These are phyloP conservation scores for Pomacea canaliculata DNA, from an alignment of 2,888 invertebrate genomes.

Conservation along the genomic window DNA sequence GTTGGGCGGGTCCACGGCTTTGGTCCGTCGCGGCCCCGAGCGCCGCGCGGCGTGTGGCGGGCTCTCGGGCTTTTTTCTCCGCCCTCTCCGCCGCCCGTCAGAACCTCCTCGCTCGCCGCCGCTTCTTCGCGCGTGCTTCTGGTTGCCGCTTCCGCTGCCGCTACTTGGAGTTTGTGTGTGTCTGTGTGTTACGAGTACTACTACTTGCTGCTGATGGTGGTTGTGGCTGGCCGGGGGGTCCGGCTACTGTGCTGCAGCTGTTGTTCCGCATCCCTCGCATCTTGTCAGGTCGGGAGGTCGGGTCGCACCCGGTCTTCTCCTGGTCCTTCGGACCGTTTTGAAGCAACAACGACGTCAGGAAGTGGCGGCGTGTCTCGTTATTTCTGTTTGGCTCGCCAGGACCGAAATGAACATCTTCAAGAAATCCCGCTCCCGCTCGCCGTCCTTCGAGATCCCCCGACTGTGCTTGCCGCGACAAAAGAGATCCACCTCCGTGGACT, in stretches of 20 bases:
- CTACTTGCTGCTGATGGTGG: too few relatives aligned
- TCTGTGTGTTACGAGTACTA: too few relatives aligned
- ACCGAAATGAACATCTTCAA: constrained; percentile 52
- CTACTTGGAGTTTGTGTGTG: neutral
- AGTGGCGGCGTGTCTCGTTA: too few relatives aligned
- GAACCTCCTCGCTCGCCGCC: neutral
- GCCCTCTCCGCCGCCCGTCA: neutral
- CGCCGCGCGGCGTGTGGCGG: neutral
- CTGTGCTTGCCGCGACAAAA: constrained; percentile 56
- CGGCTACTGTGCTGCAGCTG: too few relatives aligned
- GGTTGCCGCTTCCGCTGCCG: neutral
- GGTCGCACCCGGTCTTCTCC: too few relatives aligned
- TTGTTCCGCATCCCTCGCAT: too few relatives aligned
- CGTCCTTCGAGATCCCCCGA: constrained; percentile 60
- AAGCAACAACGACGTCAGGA: too few relatives aligned
- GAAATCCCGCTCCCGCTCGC: constrained; percentile 51
- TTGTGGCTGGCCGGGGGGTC: too few relatives aligned
- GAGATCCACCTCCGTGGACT: constrained; percentile 41
- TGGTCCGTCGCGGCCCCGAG: neutral
- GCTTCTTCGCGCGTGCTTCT: neutral
- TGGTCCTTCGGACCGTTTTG: too few relatives aligned
- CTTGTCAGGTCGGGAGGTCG: too few relatives aligned
- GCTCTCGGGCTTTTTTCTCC: neutral
- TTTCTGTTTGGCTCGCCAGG: too few relatives aligned
- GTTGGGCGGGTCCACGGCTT: neutral